A percentile compares a stretch with the other conserved stretches of the same genome.
Evolutionary conservation across 2,113 vertebrate species (phyloP).

Genomic region (Eulacestoma nigropectus): DNA sequence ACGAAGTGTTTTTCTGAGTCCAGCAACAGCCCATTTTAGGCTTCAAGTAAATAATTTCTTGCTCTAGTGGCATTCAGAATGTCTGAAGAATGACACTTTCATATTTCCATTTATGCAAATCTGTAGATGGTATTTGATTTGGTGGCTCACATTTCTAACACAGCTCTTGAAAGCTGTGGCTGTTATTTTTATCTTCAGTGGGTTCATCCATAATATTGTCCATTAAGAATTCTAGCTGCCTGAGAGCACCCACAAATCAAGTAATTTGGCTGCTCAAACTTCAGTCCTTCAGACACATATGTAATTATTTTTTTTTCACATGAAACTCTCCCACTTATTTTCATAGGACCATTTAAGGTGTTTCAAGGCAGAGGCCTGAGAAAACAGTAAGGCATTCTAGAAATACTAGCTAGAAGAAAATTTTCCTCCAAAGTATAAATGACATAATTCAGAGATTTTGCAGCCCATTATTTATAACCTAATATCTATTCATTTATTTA

Average conservation of each 20-base stretch:
- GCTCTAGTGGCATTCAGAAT: neutral
- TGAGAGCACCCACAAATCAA: conserved; percentile 3
- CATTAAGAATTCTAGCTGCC: conserved; percentile 3
- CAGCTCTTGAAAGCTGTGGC: neutral
- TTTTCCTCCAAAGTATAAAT: neutral
- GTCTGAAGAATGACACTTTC: conserved; percentile 19
- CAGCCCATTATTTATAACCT: neutral
- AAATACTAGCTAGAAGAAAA: neutral
- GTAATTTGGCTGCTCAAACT: neutral
- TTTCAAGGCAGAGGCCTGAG: neutral
- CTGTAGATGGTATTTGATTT: conserved; percentile 8
- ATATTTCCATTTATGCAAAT: conserved; percentile 43
- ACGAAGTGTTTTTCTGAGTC: neutral
- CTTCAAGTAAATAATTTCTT: neutral
- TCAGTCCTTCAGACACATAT: neutral
- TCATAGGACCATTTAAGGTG: neutral
- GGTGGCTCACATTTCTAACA: neutral
- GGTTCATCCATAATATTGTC: neutral
- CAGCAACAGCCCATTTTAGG: neutral
- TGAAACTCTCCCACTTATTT: neutral
- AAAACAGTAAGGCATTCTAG: neutral
- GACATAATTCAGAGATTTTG: neutral
- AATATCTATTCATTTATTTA: neutral
- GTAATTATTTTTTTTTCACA: neutral
- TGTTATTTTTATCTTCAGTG: conserved; percentile 25